Evolutionary conservation across 2,888 invertebrate species (phyloP), one percentile per base, ranked within the genome.

Genomic region (Drosophila borborema): DNA sequence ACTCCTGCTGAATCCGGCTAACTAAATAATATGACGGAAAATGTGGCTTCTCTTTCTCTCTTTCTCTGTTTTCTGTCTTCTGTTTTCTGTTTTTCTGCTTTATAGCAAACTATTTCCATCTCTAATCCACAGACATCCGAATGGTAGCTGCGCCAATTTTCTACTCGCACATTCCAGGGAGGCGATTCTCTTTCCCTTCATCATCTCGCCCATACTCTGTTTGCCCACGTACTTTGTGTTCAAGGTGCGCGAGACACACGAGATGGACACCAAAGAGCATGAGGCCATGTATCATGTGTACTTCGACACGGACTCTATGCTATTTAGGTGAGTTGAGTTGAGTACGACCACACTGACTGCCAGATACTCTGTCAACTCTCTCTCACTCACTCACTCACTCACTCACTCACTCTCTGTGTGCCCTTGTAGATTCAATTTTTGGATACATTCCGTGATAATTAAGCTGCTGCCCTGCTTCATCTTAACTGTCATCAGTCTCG

Each of bases 191-290:
- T 94, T 95, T 83, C 97, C 97, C 77, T 97, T 97, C 91, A 89
- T 97, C 61, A 94, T 96, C 16, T 97, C 98, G 4, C 95, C 97
- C 0, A 93, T 98, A 62, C 95, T 98, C 23, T 98, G 98, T 92
- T 95, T 96, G 64, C 98, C 98, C 1, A 96, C 97, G 58, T 97
- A 96, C 91, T 94, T 97, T 92, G 96, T 95, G 23, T 96, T 96
- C 88, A 94, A 94, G 74, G 94, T 95, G 61, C 90, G 89, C 1
- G 83, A 90, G 88, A 92, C 86, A 1, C 78, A 83, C 65, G 68
- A 94, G 87, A 78, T 88, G 43, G 91, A 89, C 60, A 90, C 86
- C 63, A 64, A 60, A 18, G 89, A 83, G 61, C 87, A 83, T 16
- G 86, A 77, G 62, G 69, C 84, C 54, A 82, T 92, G 76, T 92